phyloP scores from a whole-genome alignment of 2,888 invertebrate genomes.

The Xiphydria camelus region DNA sequence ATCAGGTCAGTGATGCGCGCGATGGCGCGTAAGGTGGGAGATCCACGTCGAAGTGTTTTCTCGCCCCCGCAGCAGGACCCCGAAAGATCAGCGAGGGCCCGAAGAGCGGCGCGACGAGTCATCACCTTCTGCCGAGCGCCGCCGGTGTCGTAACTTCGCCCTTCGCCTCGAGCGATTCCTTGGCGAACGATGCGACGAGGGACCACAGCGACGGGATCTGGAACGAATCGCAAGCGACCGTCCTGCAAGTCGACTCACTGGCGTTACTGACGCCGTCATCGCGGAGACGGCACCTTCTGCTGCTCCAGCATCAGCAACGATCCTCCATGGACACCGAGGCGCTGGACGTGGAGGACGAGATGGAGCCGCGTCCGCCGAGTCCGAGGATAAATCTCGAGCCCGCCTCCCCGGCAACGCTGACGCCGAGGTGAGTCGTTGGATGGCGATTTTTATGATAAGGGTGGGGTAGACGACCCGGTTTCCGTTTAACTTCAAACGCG shows the following conservation, averaged over 20 bases:
- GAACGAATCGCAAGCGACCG: conserved; percentile 88
- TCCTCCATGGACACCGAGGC: conserved; percentile 86
- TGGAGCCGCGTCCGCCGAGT: conserved; percentile 44
- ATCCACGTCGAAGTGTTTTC: background rate
- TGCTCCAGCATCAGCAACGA: conserved; percentile 82
- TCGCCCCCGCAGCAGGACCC: no score
- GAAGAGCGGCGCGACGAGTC: conserved; percentile 25
- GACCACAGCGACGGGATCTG: conserved; percentile 87
- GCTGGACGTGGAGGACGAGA: conserved; percentile 65
- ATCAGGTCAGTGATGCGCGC: conserved; percentile 36
- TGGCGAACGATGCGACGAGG: conserved; percentile 76
- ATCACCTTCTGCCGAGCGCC: conserved; percentile 31
- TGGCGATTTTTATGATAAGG: no score
- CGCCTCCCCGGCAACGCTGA: conserved; percentile 40
- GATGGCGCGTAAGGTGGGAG: background rate
- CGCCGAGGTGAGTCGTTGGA: conserved; percentile 43
- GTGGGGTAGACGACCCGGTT: no score
- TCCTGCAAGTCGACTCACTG: conserved; percentile 73
- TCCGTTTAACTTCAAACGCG: no score
- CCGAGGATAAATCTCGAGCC: conserved; percentile 50
- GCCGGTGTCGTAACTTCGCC: conserved; percentile 60
- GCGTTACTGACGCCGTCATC: conserved; percentile 77
- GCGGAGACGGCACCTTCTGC: conserved; percentile 73
- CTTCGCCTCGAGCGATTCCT: conserved; percentile 81
- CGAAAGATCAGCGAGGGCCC: conserved; percentile 32